These are phyloP conservation scores for Drosophila baimaii DNA, from an alignment of 1,140 invertebrate species.

Conservation along the genomic window DNA sequence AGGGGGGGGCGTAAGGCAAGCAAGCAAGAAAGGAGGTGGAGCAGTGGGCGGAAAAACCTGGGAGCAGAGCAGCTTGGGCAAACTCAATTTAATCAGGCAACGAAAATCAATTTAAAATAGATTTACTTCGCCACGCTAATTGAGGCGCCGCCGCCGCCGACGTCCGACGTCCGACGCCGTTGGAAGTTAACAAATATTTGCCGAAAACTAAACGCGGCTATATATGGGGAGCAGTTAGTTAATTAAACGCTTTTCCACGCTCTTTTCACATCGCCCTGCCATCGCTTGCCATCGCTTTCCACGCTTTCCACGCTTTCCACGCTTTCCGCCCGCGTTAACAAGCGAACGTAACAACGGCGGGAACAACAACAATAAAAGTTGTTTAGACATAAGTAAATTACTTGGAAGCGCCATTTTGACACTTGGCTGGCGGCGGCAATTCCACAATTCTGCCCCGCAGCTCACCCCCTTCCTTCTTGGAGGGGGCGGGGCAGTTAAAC, in stretches of 20 bases:
- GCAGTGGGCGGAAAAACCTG: not conserved
- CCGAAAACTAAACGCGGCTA: conserved; percentile 57
- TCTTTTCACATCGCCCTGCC: not conserved
- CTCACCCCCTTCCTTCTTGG: not conserved
- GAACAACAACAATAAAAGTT: conserved; percentile 44
- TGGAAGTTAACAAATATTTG: conserved; percentile 74
- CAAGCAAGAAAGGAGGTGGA: not conserved
- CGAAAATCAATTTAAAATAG: conserved; percentile 80
- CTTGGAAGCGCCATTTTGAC: conserved; percentile 75
- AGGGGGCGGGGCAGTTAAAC: too few relatives aligned
- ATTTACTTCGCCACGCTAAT: conserved; percentile 73
- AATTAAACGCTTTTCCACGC: conserved; percentile 71
- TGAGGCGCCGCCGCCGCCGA: conserved; percentile 43
- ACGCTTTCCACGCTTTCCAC: not conserved
- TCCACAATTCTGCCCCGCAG: conserved; percentile 16
- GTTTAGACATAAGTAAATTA: conserved; percentile 74
- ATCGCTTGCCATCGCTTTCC: not conserved
- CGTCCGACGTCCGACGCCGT: not conserved
- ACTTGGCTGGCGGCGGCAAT: conserved; percentile 66
- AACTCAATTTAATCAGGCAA: conserved; percentile 76
- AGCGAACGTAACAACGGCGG: conserved; percentile 15
- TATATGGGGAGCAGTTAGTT: conserved; percentile 54
- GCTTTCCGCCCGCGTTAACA: conserved; percentile 19
- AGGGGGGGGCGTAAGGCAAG: not conserved
- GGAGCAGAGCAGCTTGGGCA: conserved; percentile 3